Evolutionary conservation across 2,888 invertebrate genomes (phyloP), one percentile per base, ranked within the genome.

Genomic region (Calameuta idolon): DNA sequence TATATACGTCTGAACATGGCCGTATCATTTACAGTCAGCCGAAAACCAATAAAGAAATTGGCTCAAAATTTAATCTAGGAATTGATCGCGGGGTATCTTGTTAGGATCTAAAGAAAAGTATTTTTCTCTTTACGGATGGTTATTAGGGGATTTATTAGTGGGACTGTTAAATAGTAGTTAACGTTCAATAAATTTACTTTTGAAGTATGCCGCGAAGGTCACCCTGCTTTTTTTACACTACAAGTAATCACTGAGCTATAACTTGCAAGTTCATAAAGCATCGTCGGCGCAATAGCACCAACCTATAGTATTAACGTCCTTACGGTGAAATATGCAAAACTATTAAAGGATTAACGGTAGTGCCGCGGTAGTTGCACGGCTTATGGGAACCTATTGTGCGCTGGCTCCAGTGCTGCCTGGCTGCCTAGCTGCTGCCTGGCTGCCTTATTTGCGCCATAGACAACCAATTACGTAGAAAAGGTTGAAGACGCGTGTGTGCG

Each of bases 361-460:
- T 35, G 73, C 75, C 31, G 75, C 75, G 77, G 75, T 77, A 75
- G 77, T 71, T 31, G 71, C 75, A 71, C 55, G 55, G 55, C 55
- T 55, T 55, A 55, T 55, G 55, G 55, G 83, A 82, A 83, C 83
- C 83, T 83, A 83, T 83, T 55, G 55, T 55, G 55, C 55, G 55
- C 55, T 55, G 55, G 9, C 55, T 55, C 55, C 23, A 55, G 55
- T 55, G 55, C 33, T 33, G 33, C 33, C 33, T 3, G 33, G 33
- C 23, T 55, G 55, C 55, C 23, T 55, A 23, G 55, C 40, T 40
- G 40, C 15, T 37, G 37, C 12, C 12, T 37, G 12, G 37, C 40
- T 55, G 55, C 71, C 71, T 71, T 71, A 71, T 71, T 69, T 69
- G 35, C 75, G 34, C 31, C 34, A 35, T 34, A 68, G 76, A 76